Percentiles rank a stretch among this genome's conserved stretches.
Conservation (phyloP, 2,113 vertebrate species). For the Halcyon malimbica region DNA sequence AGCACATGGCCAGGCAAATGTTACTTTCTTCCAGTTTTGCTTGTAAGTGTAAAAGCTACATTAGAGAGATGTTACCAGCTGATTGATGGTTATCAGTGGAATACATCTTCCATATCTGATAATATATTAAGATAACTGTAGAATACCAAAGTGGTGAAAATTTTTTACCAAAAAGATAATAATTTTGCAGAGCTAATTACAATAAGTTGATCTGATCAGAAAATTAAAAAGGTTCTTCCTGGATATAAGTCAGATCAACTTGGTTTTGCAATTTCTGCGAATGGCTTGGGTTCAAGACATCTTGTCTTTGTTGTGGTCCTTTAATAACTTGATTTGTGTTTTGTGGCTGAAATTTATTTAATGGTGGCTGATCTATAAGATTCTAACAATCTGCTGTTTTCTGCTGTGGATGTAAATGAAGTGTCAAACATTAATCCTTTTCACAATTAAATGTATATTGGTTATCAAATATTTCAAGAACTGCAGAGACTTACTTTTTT, state of each 20-base stretch:
- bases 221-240: background rate
- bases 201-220: background rate
- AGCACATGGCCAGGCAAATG: background rate
- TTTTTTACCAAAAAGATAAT: background rate
- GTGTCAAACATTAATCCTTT: background rate
- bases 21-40: background rate
- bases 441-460: background rate
- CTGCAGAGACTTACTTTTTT: background rate
- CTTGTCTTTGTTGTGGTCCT: background rate
- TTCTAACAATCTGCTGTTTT: background rate
- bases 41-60: background rate
- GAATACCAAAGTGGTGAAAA: background rate
- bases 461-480: background rate
- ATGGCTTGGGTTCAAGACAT: background rate
- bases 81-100: background rate
- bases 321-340: background rate
- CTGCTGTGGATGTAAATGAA: background rate
- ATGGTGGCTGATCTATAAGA: background rate
- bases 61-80: background rate
- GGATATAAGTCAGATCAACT: background rate
- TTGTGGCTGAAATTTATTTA: background rate
- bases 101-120: background rate
- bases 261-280: background rate
- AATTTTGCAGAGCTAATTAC: background rate
- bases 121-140: background rate